Percentiles rank a stretch among this genome's conserved stretches.
These are phyloP conservation scores for Gari tellinella DNA, from an alignment of 2,888 invertebrate species.

Conservation along the genomic window DNA sequence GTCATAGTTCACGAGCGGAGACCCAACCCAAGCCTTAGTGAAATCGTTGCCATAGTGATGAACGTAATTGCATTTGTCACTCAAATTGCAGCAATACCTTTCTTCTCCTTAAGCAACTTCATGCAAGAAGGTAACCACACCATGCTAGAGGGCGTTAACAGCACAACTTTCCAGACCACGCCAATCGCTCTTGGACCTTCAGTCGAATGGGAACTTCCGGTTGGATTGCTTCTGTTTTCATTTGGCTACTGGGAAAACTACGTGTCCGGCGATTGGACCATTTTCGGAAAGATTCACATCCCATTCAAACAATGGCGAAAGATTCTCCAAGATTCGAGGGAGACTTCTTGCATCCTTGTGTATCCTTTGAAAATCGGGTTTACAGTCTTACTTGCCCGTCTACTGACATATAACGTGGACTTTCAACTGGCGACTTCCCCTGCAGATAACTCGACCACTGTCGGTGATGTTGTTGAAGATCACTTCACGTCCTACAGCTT, in stretches of 20 bases:
- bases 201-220: conserved; percentile 92
- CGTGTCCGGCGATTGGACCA: conserved; percentile 86
- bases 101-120: conserved; percentile 65
- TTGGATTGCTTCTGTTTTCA: conserved; percentile 93
- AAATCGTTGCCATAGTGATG: conserved; percentile 61
- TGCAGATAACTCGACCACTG: conserved; percentile 40
- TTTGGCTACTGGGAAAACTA: conserved; percentile 99
- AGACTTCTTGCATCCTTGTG: conserved; percentile 72
- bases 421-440: conserved; percentile 55
- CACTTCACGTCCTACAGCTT: conserved; percentile 73
- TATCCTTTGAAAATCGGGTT: conserved; percentile 76
- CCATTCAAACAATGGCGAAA: conserved; percentile 75
- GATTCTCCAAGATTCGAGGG: conserved; percentile 72
- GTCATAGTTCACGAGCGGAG: conserved; percentile 74
- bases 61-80: conserved; percentile 69
- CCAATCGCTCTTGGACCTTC: conserved; percentile 80
- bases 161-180: conserved; percentile 46
- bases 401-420: conserved; percentile 66
- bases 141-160: conserved; percentile 60
- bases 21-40: conserved; percentile 64
- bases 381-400: conserved; percentile 68
- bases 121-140: conserved; percentile 64
- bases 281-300: conserved; percentile 70
- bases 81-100: conserved; percentile 70
- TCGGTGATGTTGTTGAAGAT: conserved; percentile 41